These are phyloP conservation scores for Sebastiscus albofasciatus DNA, from an alignment of 2,797 vertebrate genomes.

Conservation along the genomic window DNA sequence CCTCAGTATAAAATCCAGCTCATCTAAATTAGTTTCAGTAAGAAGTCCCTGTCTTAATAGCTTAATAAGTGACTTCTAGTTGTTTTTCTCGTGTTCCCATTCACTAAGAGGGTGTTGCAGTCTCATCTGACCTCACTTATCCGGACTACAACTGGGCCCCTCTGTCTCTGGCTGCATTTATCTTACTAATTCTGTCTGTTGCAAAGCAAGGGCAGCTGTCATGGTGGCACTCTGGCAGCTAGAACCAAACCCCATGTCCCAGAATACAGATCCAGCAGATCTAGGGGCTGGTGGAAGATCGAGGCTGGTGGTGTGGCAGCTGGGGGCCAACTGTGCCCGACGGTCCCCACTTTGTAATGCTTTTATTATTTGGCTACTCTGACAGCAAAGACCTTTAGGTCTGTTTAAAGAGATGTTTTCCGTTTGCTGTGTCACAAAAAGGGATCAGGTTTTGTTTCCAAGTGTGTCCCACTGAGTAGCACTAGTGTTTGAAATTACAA, in stretches of 20 bases:
- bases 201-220: constrained; percentile 71
- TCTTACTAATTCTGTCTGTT: constrained; percentile 72
- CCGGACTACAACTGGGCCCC: constrained; percentile 56
- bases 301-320: constrained; percentile 32
- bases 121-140: constrained; percentile 69
- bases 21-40: not conserved
- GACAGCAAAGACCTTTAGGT: not conserved
- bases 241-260: constrained; percentile 29
- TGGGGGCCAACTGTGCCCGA: constrained; percentile 17
- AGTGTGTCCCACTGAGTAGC: not conserved
- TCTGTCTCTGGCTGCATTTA: constrained; percentile 67
- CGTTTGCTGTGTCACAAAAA: not conserved
- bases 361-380: constrained; percentile 7
- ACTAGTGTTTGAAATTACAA: not conserved
- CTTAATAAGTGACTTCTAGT: not conserved
- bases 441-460: not conserved
- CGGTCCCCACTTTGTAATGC: not conserved
- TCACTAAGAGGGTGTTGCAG: constrained; percentile 1
- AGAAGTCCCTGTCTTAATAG: not conserved
- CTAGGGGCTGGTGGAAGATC: constrained; percentile 10
- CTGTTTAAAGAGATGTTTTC: not conserved
- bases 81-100: constrained; percentile 4
- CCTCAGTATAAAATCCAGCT: not conserved
- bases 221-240: constrained; percentile 48
- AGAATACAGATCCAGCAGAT: constrained; percentile 58